A percentile compares a stretch with the other conserved stretches of the same genome.
Evolutionary conservation across 2,888 invertebrate species (phyloP).

Genomic region (Ecliptopera silaceata): DNA sequence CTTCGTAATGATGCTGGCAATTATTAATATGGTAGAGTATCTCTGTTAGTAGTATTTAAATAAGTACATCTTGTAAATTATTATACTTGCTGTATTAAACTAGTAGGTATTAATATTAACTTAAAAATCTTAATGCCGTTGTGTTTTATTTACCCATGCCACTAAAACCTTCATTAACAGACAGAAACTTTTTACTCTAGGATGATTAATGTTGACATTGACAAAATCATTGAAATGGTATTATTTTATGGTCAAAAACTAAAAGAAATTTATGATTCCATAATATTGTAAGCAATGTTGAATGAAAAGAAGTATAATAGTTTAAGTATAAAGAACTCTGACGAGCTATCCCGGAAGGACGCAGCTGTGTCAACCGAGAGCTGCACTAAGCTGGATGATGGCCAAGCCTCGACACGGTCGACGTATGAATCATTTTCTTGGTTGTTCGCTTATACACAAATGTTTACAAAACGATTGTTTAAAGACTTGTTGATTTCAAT

Average conservation of each 20-base stretch:
- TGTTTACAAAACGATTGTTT: conserved; percentile 59
- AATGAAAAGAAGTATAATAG: conserved; percentile 52
- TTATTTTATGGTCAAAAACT: background rate
- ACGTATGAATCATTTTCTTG: conserved; percentile 69
- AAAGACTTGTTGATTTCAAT: conserved; percentile 57
- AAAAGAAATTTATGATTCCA: background rate
- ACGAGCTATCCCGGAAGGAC: conserved; percentile 40
- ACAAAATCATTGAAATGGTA: background rate
- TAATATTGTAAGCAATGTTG: conserved; percentile 43
- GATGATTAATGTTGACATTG: conserved; percentile 1
- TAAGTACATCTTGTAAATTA: conserved; percentile 59
- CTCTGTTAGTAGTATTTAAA: conserved; percentile 11
- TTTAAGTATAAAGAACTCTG: conserved; percentile 49
- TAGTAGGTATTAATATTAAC: conserved; percentile 60
- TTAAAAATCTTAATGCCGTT: conserved; percentile 48
- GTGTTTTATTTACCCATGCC: conserved; percentile 45
- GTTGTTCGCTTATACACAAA: conserved; percentile 59
- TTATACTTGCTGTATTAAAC: conserved; percentile 71
- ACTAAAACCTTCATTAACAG: conserved; percentile 9
- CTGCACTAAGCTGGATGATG: conserved; percentile 46
- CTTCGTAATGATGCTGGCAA: conserved; percentile 53
- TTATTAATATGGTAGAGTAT: background rate
- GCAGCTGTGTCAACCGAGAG: conserved; percentile 41
- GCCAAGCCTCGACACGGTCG: conserved; percentile 43
- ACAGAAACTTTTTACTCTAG: conserved; percentile 11